phyloP scores from a whole-genome alignment of 2,888 invertebrate species.

The Esperia sulphurella region DNA sequence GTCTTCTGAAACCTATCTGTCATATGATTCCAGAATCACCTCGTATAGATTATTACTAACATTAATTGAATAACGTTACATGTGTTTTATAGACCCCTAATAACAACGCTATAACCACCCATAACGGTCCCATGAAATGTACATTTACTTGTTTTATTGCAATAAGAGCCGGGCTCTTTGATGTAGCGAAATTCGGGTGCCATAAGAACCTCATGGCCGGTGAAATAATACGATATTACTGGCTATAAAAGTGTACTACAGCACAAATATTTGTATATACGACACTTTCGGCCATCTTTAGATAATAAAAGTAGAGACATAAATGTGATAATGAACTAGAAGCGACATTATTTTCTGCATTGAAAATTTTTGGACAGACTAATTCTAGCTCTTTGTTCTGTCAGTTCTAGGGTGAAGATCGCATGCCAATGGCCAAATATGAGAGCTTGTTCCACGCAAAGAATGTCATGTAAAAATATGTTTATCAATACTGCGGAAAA shows the following conservation, averaged over 20 bases:
- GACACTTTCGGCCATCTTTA: slow-evolving; percentile 27
- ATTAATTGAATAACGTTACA: too few relatives aligned
- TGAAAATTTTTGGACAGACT: too few relatives aligned
- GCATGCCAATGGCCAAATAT: too few relatives aligned
- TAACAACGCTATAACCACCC: background rate
- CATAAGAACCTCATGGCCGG: slow-evolving; percentile 21
- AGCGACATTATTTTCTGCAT: background rate
- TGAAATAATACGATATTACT: slow-evolving; percentile 41
- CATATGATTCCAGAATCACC: too few relatives aligned
- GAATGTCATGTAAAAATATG: too few relatives aligned
- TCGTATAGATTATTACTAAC: too few relatives aligned
- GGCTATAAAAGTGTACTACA: slow-evolving; percentile 31
- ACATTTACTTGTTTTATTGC: slow-evolving; percentile 5
- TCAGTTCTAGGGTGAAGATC: too few relatives aligned
- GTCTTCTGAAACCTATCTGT: too few relatives aligned
- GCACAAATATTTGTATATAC: slow-evolving; percentile 45
- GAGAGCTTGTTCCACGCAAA: too few relatives aligned
- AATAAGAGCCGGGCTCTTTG: slow-evolving; percentile 4
- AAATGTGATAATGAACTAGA: background rate
- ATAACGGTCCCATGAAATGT: slow-evolving; percentile 1
- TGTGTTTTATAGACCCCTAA: background rate
- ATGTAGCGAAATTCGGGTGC: slow-evolving; percentile 1
- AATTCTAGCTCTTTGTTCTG: too few relatives aligned
- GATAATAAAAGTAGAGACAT: slow-evolving; percentile 22
- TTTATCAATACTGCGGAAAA: too few relatives aligned